Percentiles rank a stretch among this genome's conserved stretches.
These are phyloP conservation scores for Periparus ater DNA, from an alignment of 2,797 vertebrate species.

Conservation along the genomic window DNA sequence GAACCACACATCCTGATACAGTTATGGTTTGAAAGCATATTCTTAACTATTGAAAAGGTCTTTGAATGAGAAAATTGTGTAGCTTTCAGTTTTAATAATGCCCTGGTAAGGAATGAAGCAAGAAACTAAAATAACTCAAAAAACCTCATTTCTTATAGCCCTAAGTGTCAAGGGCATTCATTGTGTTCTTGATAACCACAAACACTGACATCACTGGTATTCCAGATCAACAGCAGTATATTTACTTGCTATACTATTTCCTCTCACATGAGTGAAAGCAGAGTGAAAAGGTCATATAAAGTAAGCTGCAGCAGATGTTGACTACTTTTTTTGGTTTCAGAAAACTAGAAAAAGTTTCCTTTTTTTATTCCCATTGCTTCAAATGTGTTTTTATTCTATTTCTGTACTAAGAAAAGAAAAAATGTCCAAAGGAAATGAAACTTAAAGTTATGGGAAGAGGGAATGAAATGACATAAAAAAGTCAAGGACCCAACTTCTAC, in stretches of 20 bases:
- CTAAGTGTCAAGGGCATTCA: conserved; percentile 61
- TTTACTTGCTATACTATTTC: conserved; percentile 44
- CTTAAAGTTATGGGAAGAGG: neutral
- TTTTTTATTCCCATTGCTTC: neutral
- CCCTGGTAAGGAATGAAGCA: conserved; percentile 55
- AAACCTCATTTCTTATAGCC: conserved; percentile 36
- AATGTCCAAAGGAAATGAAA: neutral
- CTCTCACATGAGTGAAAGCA: conserved; percentile 22
- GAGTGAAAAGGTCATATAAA: conserved; percentile 58
- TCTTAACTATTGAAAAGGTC: conserved; percentile 73
- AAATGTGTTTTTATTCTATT: neutral
- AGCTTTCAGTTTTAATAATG: conserved; percentile 74
- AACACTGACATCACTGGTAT: conserved; percentile 40
- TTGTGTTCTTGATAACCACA: conserved; percentile 46
- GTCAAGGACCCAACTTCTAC: neutral
- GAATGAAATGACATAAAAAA: neutral
- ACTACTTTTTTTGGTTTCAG: conserved; percentile 13
- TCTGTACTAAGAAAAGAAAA: neutral
- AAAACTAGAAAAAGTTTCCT: neutral
- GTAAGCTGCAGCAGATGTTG: conserved; percentile 30
- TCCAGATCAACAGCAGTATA: conserved; percentile 53
- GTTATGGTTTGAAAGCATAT: conserved; percentile 72
- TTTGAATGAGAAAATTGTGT: conserved; percentile 69
- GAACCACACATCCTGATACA: conserved; percentile 57
- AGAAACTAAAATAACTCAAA: conserved; percentile 67